A percentile compares a stretch with the other conserved stretches of the same genome.
Evolutionary conservation across 1,140 invertebrate genomes (phyloP).

Genomic region (Nasonia giraulti): DNA sequence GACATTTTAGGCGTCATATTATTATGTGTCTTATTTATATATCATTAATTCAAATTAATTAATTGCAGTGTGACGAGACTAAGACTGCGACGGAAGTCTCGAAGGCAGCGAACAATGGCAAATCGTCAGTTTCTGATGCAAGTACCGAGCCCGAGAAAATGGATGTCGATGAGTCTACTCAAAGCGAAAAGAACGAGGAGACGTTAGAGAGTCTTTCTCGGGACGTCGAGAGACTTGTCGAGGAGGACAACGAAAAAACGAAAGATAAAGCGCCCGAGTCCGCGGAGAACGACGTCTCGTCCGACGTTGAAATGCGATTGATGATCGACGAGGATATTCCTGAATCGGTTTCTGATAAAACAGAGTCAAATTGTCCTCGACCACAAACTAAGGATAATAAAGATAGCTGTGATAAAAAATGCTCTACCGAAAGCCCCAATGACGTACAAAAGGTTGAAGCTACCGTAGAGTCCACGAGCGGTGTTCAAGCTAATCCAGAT

Average conservation of each 20-base stretch:
- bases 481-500: conserved; percentile 1
- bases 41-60: background rate
- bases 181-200: conserved; percentile 28
- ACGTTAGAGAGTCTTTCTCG: conserved; percentile 42
- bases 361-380: background rate
- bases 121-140: background rate
- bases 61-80: background rate
- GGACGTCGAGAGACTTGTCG: conserved; percentile 43
- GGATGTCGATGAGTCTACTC: background rate
- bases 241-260: conserved; percentile 30
- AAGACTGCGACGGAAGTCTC: conserved; percentile 5
- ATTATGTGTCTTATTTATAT: background rate
- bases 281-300: conserved; percentile 37
- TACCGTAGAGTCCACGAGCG: background rate
- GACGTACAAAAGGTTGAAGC: conserved; percentile 33
- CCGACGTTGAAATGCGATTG: conserved; percentile 41
- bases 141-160: conserved; percentile 11
- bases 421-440: background rate
- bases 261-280: background rate
- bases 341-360: background rate
- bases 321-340: conserved; percentile 44
- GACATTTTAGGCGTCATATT: background rate
- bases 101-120: background rate
- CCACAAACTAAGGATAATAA: conserved; percentile 32
- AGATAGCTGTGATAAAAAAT: conserved; percentile 44